Conservation (phyloP, 2,797 vertebrate species). For the Sebastes minor region DNA sequence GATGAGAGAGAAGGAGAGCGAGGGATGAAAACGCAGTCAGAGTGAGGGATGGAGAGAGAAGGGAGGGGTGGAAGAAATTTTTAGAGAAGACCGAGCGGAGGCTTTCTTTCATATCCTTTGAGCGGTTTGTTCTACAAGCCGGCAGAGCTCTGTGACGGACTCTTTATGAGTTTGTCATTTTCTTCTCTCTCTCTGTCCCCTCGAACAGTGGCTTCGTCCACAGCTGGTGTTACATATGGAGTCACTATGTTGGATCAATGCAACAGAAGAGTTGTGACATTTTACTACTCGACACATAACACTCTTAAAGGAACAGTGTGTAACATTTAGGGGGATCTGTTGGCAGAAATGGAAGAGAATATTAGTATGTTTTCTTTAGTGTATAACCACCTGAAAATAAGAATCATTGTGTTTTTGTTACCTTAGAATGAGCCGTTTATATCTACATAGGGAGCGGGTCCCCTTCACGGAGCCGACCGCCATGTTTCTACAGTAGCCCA, state of each 20-base stretch:
- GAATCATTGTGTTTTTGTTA: too few species aligned
- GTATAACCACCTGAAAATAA: too few species aligned
- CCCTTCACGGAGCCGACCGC: too few species aligned
- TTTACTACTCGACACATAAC: neutral
- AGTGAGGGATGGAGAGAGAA: slow-evolving; percentile 18
- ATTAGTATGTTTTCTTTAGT: too few species aligned
- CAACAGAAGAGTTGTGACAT: neutral
- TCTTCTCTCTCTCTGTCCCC: neutral
- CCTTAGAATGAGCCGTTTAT: too few species aligned
- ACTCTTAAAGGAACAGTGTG: too few species aligned
- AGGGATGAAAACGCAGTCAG: slow-evolving; percentile 26
- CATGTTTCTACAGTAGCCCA: too few species aligned
- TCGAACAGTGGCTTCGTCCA: neutral
- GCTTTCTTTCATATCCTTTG: slow-evolving; percentile 40
- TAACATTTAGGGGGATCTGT: too few species aligned
- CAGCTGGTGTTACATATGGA: neutral
- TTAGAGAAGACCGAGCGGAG: slow-evolving; percentile 20
- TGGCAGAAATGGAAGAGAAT: too few species aligned
- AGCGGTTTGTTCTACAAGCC: slow-evolving; percentile 42
- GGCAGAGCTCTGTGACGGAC: slow-evolving; percentile 18
- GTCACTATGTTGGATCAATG: neutral
- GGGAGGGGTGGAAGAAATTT: slow-evolving; percentile 5
- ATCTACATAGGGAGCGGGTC: too few species aligned
- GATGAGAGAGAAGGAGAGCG: slow-evolving; percentile 35
- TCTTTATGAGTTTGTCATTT: slow-evolving; percentile 37